phyloP scores from a whole-genome alignment of 2,113 vertebrate genomes.

The Limanda limanda region DNA sequence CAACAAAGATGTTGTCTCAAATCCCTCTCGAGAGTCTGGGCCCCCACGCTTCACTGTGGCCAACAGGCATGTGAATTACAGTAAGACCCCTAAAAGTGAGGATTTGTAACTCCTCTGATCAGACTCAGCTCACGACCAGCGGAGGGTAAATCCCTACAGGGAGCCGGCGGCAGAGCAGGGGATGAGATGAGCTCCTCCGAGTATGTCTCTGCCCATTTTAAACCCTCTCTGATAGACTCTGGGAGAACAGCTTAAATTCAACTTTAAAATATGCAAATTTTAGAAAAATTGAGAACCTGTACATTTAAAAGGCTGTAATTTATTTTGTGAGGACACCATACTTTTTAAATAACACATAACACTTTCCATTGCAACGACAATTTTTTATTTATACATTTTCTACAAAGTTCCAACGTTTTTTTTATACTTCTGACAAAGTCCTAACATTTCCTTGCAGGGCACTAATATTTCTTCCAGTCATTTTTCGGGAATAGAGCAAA shows the following conservation, averaged over 20 bases:
- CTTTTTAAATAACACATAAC: slow-evolving; percentile 42
- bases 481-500: slow-evolving; percentile 70
- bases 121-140: slow-evolving; percentile 74
- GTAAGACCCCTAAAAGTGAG: slow-evolving; percentile 75
- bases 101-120: slow-evolving; percentile 81
- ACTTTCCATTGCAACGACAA: slow-evolving; percentile 12
- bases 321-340: slow-evolving; percentile 1
- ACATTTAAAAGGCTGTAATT: neutral
- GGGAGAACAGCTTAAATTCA: slow-evolving; percentile 22
- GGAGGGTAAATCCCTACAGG: slow-evolving; percentile 67
- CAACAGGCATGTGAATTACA: slow-evolving; percentile 74
- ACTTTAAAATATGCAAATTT: slow-evolving; percentile 14
- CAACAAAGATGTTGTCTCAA: slow-evolving; percentile 83
- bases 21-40: slow-evolving; percentile 78
- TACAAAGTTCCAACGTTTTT: slow-evolving; percentile 35
- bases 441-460: slow-evolving; percentile 48
- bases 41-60: slow-evolving; percentile 54
- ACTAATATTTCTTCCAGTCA: slow-evolving; percentile 66
- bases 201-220: slow-evolving; percentile 41
- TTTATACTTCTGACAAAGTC: slow-evolving; percentile 32
- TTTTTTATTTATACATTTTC: slow-evolving; percentile 61
- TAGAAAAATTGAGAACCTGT: neutral
- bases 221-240: slow-evolving; percentile 32
- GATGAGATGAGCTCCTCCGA: slow-evolving; percentile 50
- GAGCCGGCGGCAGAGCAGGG: slow-evolving; percentile 29